Percentiles rank a stretch among this genome's conserved stretches.
phyloP scores from a whole-genome alignment of 2,888 invertebrate species.

The Drosophila neotestacea region DNA sequence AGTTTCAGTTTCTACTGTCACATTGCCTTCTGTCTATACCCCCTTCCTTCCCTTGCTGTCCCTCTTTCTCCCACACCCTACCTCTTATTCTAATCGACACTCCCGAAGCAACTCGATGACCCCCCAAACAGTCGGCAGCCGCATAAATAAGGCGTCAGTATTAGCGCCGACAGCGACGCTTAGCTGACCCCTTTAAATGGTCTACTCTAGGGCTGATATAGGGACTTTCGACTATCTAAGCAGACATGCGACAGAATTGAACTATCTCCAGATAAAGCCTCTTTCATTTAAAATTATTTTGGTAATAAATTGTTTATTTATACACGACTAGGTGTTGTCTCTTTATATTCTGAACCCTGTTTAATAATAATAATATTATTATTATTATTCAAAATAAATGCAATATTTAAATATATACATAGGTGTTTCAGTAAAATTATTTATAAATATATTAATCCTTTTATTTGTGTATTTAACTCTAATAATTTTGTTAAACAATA shows the following conservation, averaged over 20 bases:
- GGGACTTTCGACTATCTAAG: slow-evolving; percentile 9
- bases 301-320: neutral
- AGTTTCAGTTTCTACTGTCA: slow-evolving; percentile 40
- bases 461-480: too few species aligned
- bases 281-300: neutral
- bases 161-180: slow-evolving; percentile 63
- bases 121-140: slow-evolving; percentile 52
- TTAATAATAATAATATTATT: too few species aligned
- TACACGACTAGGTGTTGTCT: too few species aligned
- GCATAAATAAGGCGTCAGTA: slow-evolving; percentile 66
- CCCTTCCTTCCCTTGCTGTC: neutral
- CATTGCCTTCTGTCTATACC: slow-evolving; percentile 19
- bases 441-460: too few species aligned
- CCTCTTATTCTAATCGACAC: slow-evolving; percentile 24
- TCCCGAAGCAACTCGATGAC: slow-evolving; percentile 38
- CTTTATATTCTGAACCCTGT: too few species aligned
- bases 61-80: neutral
- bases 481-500: too few species aligned
- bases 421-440: too few species aligned
- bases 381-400: too few species aligned
- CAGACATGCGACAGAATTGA: neutral
- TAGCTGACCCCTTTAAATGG: slow-evolving; percentile 62
- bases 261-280: neutral
- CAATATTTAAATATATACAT: too few species aligned
- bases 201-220: slow-evolving; percentile 4